These are phyloP conservation scores for Macaca mulatta DNA, from an alignment of 2,113 vertebrate genomes.

Conservation along the genomic window DNA sequence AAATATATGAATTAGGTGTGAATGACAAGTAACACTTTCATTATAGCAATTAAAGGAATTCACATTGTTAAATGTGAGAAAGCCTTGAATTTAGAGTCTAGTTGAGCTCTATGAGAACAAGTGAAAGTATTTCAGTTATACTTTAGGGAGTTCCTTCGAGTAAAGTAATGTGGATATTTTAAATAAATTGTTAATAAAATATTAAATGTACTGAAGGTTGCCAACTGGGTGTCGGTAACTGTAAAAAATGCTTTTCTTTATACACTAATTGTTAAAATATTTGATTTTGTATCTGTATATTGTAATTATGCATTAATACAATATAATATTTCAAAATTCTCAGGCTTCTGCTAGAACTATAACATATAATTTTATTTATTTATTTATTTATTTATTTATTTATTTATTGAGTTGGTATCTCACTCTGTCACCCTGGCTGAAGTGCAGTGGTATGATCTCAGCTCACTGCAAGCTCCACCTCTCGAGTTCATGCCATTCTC, in stretches of 20 bases:
- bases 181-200: background rate
- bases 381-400: too few species aligned
- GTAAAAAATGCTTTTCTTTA: background rate
- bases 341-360: background rate
- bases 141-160: background rate
- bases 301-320: background rate
- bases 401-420: too few species aligned
- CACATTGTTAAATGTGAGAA: background rate
- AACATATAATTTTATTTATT: too few species aligned
- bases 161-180: background rate
- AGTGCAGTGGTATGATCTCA: too few species aligned
- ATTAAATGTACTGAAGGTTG: background rate
- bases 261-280: background rate
- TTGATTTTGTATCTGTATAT: background rate
- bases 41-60: background rate
- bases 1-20: background rate
- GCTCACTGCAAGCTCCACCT: too few species aligned
- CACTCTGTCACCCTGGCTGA: too few species aligned
- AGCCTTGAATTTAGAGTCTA: background rate
- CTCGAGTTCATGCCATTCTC: too few species aligned
- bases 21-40: background rate
- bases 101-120: background rate
- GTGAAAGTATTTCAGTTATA: background rate
- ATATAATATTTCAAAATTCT: slow-evolving; percentile 1
- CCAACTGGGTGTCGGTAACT: background rate